These are phyloP conservation scores for Nasonia vitripennis DNA, from an alignment of 1,140 invertebrate genomes.

Conservation along the genomic window DNA sequence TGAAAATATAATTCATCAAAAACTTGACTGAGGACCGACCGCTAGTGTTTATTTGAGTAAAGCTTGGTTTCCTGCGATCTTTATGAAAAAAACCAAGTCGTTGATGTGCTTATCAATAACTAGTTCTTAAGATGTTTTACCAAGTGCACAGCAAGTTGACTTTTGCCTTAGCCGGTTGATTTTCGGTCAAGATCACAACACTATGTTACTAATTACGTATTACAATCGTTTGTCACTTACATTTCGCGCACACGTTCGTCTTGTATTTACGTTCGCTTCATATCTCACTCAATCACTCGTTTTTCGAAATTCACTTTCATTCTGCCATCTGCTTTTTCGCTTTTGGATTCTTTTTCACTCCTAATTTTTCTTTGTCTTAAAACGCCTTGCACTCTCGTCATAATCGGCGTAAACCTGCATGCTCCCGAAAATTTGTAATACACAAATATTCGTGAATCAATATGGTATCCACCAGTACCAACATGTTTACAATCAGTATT, in stretches of 20 bases:
- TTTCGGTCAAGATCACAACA: slow-evolving; percentile 39
- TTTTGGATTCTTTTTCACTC: neutral
- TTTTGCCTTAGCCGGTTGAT: neutral
- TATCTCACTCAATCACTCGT: neutral
- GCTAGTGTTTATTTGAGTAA: neutral
- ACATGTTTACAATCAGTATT: neutral
- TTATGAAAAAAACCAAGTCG: slow-evolving; percentile 48
- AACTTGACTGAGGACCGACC: slow-evolving; percentile 2
- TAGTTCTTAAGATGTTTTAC: slow-evolving; percentile 8
- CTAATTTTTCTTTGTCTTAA: neutral
- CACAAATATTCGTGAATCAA: slow-evolving; percentile 9
- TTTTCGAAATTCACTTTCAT: neutral
- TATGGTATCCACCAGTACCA: slow-evolving; percentile 6
- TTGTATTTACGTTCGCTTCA: neutral
- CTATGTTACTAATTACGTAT: slow-evolving; percentile 34
- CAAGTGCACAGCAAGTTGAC: neutral
- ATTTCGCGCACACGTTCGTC: neutral
- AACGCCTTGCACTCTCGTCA: slow-evolving; percentile 30
- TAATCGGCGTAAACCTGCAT: slow-evolving; percentile 31
- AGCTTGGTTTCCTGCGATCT: neutral
- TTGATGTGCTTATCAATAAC: neutral
- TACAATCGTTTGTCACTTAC: slow-evolving; percentile 15
- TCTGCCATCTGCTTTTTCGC: neutral
- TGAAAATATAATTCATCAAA: slow-evolving; percentile 44
- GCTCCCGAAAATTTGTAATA: slow-evolving; percentile 16